Evolutionary conservation across 2,113 vertebrate genomes (phyloP).

Genomic region (Pituophis catenifer): DNA sequence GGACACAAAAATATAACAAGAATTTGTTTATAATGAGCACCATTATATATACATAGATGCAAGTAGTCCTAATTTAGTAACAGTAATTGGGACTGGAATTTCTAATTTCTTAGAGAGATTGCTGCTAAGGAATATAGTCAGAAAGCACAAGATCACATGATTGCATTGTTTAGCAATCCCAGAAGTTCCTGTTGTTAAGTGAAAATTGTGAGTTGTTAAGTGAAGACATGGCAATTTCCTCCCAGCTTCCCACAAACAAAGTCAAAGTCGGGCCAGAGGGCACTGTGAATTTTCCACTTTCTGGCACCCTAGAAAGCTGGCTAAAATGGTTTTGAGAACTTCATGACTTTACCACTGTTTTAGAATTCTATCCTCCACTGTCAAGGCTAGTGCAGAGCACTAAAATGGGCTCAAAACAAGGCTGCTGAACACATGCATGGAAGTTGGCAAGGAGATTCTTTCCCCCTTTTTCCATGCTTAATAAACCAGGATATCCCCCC

Average conservation of each 20-base stretch:
- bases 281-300: background rate
- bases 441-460: background rate
- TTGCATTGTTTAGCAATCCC: background rate
- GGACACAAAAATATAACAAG: background rate
- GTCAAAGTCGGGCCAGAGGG: background rate
- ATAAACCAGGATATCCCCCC: background rate
- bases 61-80: background rate
- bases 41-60: background rate
- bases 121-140: background rate
- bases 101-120: background rate
- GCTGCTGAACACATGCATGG: background rate
- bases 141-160: background rate
- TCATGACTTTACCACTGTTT: background rate
- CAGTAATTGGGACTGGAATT: background rate
- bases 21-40: background rate
- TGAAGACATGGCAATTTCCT: background rate
- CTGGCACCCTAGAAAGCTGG: background rate
- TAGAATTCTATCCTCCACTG: background rate
- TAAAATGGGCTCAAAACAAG: background rate
- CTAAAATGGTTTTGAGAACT: background rate
- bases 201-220: background rate
- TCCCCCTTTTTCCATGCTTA: background rate
- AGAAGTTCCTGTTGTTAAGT: background rate
- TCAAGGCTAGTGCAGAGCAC: background rate
- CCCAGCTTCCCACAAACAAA: background rate